A percentile compares a stretch with the other conserved stretches of the same genome.
Evolutionary conservation across 2,888 invertebrate genomes (phyloP).

Genomic region (Nomada fucata): DNA sequence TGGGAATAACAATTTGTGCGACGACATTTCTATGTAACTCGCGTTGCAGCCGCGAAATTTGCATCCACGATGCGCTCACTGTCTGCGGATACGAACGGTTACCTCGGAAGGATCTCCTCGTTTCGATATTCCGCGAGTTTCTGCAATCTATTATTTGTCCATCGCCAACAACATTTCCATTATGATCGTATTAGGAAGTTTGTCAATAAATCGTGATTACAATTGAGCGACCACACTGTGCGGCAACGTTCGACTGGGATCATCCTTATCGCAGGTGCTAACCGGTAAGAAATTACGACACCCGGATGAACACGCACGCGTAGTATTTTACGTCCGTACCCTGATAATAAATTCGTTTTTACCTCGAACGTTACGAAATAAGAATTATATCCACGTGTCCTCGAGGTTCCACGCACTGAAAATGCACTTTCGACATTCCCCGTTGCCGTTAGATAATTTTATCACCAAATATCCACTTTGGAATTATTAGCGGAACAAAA

Average conservation of each 20-base stretch:
- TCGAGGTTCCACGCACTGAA: too few species aligned
- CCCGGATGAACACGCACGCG: background rate
- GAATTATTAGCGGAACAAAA: background rate
- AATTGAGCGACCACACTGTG: background rate
- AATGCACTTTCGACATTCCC: too few species aligned
- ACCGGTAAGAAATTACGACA: background rate
- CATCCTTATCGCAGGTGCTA: background rate
- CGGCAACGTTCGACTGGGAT: background rate
- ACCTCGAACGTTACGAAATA: too few species aligned
- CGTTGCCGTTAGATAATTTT: too few species aligned
- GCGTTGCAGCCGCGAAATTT: background rate
- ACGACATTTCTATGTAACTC: slow-evolving; percentile 25
- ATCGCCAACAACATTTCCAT: background rate
- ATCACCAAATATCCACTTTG: background rate
- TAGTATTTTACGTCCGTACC: background rate
- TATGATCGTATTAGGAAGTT: background rate
- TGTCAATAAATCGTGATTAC: background rate
- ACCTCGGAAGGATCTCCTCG: background rate
- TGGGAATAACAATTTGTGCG: slow-evolving; percentile 1
- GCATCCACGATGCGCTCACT: background rate
- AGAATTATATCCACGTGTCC: too few species aligned
- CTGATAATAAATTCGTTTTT: too few species aligned
- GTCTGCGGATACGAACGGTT: slow-evolving; percentile 4
- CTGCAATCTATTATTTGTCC: too few species aligned
- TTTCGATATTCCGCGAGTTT: too few species aligned